These are phyloP conservation scores for Salvelinus namaycush DNA, from an alignment of 2,113 vertebrate species.

Conservation along the genomic window DNA sequence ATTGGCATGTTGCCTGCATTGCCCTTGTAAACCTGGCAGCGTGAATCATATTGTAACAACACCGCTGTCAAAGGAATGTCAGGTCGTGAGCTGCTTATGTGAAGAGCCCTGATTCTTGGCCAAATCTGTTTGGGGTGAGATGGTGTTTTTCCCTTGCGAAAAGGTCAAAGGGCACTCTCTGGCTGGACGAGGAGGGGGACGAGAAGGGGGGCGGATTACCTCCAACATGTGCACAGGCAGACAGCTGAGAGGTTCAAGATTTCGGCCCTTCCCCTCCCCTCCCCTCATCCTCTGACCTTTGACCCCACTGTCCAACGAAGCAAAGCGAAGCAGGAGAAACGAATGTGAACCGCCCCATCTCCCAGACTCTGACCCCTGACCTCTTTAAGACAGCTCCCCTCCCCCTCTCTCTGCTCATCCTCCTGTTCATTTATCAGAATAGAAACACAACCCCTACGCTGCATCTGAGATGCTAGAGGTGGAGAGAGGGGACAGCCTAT, in stretches of 20 bases:
- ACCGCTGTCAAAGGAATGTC: slow-evolving; percentile 2
- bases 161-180: slow-evolving; percentile 17
- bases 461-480: slow-evolving; percentile 7
- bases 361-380: slow-evolving; percentile 33
- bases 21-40: slow-evolving; percentile 21
- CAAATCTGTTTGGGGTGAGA: slow-evolving; percentile 21
- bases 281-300: slow-evolving; percentile 32
- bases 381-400: slow-evolving; percentile 28
- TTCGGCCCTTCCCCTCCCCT: not conserved
- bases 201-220: slow-evolving; percentile 3
- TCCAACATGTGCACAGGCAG: slow-evolving; percentile 8
- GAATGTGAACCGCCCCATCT: slow-evolving; percentile 41
- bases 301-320: slow-evolving; percentile 27
- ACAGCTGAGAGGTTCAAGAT: slow-evolving; percentile 17
- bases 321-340: slow-evolving; percentile 46
- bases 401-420: slow-evolving; percentile 7
- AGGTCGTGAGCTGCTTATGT: slow-evolving; percentile 7
- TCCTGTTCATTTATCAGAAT: slow-evolving; percentile 17
- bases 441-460: not conserved
- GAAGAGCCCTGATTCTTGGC: slow-evolving; percentile 12
- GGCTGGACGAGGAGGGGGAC: not conserved
- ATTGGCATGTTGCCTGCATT: slow-evolving; percentile 6
- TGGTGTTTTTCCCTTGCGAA: not conserved
- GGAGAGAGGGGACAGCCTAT: slow-evolving; percentile 12
- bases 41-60: slow-evolving; percentile 21